Evolutionary conservation across 2,113 vertebrate species (phyloP).

Genomic region (Circaetus gallicus): DNA sequence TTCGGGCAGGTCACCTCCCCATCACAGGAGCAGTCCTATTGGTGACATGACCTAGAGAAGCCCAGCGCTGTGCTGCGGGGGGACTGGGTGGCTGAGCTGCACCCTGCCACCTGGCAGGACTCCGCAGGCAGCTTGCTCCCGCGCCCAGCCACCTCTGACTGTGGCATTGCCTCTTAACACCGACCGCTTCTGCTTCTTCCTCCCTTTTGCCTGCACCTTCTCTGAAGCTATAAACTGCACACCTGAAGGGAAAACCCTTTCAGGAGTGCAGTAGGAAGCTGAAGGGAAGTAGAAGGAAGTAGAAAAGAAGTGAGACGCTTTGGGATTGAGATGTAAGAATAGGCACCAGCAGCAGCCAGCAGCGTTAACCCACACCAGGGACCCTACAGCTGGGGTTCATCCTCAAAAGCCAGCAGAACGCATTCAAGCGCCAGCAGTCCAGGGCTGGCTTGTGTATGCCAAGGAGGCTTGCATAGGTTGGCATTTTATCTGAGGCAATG

Average conservation of each 20-base stretch:
- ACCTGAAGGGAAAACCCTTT: not conserved
- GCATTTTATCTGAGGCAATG: not conserved
- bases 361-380: not conserved
- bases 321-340: not conserved
- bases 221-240: not conserved
- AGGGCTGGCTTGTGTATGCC: not conserved
- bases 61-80: accelerated
- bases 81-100: not conserved
- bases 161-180: accelerated
- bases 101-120: not conserved
- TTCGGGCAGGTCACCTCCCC: not conserved
- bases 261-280: not conserved
- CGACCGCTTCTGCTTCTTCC: accelerated
- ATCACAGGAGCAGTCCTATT: not conserved
- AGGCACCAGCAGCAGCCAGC: not conserved
- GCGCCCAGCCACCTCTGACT: not conserved
- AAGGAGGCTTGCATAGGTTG: not conserved
- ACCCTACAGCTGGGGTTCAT: not conserved
- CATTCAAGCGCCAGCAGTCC: not conserved
- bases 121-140: not conserved
- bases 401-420: not conserved
- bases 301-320: not conserved
- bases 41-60: not conserved
- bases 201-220: not conserved
- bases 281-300: not conserved